Percentiles rank a stretch among this genome's conserved stretches.
These are phyloP conservation scores for Nicator chloris DNA, from an alignment of 2,113 vertebrate genomes.

Conservation along the genomic window DNA sequence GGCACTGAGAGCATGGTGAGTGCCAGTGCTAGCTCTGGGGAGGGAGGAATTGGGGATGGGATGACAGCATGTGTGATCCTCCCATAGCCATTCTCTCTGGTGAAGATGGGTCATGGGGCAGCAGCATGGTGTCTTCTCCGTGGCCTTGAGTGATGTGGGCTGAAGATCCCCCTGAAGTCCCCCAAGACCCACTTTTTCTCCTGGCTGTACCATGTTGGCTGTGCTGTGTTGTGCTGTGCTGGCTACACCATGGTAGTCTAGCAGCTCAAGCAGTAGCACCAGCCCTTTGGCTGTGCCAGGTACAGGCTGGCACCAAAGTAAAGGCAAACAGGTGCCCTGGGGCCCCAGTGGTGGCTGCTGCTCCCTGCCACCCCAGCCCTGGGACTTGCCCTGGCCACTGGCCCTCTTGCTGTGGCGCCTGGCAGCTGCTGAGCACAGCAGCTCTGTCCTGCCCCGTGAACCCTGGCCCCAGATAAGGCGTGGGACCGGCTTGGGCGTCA, in stretches of 20 bases:
- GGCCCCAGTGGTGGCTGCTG: neutral
- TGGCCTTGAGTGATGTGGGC: neutral
- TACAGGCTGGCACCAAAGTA: neutral
- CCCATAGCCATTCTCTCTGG: neutral
- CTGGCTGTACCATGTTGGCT: neutral
- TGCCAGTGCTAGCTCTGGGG: neutral
- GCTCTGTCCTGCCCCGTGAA: neutral
- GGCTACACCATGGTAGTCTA: accelerated
- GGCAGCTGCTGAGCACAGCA: neutral
- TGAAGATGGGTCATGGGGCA: neutral
- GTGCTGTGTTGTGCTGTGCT: neutral
- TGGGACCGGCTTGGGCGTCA: neutral
- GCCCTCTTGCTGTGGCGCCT: accelerated
- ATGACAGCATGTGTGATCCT: accelerated
- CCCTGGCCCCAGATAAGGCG: conserved; percentile 4
- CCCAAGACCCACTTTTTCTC: neutral
- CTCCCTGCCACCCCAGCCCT: accelerated
- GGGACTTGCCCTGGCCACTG: accelerated
- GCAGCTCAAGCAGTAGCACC: neutral
- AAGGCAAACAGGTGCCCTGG: neutral
- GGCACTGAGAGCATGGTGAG: conserved; percentile 83
- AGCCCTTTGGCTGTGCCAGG: neutral
- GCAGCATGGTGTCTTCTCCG: too few relatives aligned
- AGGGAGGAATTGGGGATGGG: neutral
- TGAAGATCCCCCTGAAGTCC: neutral